These are phyloP conservation scores for Molanna angustata DNA, from an alignment of 2,888 invertebrate genomes.

Conservation along the genomic window DNA sequence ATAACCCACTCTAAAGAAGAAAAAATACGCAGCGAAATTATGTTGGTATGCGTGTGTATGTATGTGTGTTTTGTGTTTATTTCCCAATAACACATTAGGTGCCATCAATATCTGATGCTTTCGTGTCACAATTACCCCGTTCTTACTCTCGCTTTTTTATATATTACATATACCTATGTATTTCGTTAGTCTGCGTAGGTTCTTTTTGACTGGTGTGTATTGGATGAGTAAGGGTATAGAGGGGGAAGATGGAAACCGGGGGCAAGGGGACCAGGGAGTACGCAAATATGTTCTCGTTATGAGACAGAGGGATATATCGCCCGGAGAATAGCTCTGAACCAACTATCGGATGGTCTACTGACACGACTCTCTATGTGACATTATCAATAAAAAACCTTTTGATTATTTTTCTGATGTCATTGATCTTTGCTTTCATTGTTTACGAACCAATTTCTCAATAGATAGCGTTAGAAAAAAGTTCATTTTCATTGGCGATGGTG, in stretches of 20 bases:
- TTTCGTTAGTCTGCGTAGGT: constrained; percentile 15
- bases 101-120: constrained; percentile 1
- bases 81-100: constrained; percentile 3
- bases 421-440: no score
- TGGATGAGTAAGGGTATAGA: constrained; percentile 10
- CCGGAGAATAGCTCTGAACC: constrained; percentile 26
- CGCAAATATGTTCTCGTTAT: constrained; percentile 34
- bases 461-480: no score
- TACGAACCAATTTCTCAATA: no score
- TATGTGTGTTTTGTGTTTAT: no score
- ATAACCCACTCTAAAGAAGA: no score
- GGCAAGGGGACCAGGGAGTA: constrained; percentile 34
- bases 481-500: no score
- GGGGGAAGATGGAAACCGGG: constrained; percentile 15
- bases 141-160: neutral
- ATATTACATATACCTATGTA: neutral
- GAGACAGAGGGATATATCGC: constrained; percentile 33
- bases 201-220: constrained; percentile 22
- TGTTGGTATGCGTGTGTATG: no score
- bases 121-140: constrained; percentile 6
- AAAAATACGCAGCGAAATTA: no score
- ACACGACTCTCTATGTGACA: constrained; percentile 3
- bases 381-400: neutral
- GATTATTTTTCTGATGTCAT: no score
- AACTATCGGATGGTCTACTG: constrained; percentile 8